Evolutionary conservation across 2,888 invertebrate species (phyloP), one percentile per base, ranked within the genome.

Genomic region (Pherbina coryleti): DNA sequence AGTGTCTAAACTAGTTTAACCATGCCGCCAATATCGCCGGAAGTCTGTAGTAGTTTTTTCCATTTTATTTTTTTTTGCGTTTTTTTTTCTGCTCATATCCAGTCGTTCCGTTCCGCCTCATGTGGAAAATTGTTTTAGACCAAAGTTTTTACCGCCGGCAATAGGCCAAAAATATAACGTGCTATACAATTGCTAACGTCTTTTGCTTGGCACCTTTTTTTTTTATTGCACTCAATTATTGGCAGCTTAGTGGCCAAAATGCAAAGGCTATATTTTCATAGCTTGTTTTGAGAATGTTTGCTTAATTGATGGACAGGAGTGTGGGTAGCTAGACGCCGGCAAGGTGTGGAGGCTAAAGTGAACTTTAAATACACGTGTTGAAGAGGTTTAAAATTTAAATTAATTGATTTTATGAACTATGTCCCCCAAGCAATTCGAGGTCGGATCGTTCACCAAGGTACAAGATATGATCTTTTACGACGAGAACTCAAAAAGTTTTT

Each of bases 11-110:
- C 55, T 7, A n/a, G 69, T 22, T 14, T 8, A 11, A 28, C 14
- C 37, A 19, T 67, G 53, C 70, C 70, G 31, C 22, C 70, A 19
- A 71, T 31, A 19, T 14, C 51, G 28, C 64, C 74, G 74, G 74
- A 75, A 66, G 74, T 75, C 66, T 75, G 74, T 66, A 75, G 74
- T 74, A 9, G 9, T 34, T 57, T 57, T 60, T 71, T 71, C 19
- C n/a, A 19, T 17, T 25, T 9, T 4, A 31, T 5, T 31, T 4
- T 44, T 22, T 37, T 67, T 37, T 3, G 5, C 1, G 4, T 19
- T 37, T 37, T 37, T 44, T 11, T 37, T 67, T 34, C 49, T 37
- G 19, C 11, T 22, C 37, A 7, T 67, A 19, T 44, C 22, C 22
- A 25, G 11, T 60, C 19, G 19, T 60, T 67, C 17, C 37, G 14